Evolutionary conservation across 2,797 vertebrate genomes (phyloP).

Genomic region (Coracias cyanogaster): DNA sequence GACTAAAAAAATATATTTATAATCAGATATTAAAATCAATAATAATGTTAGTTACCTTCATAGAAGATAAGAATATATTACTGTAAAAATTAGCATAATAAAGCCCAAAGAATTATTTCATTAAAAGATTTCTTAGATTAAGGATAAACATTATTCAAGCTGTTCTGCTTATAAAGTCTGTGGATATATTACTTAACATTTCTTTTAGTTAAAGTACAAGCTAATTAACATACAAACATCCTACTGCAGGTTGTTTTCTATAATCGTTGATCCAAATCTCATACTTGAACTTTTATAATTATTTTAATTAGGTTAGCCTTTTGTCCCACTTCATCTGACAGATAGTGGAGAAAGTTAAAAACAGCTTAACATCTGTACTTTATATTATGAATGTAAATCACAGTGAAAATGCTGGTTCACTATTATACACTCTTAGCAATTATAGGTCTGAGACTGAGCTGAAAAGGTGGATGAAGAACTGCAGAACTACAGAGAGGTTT

Average conservation of each 20-base stretch:
- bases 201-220: not conserved
- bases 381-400: not conserved
- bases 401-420: not conserved
- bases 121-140: not conserved
- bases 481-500: not conserved
- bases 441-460: not conserved
- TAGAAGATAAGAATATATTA: not conserved
- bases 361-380: not conserved
- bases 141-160: not conserved
- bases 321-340: not conserved
- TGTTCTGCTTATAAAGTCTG: not conserved
- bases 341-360: not conserved
- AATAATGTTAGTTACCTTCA: not conserved
- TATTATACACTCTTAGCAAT: not conserved
- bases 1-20: not conserved
- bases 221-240: slow-evolving; percentile 24
- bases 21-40: not conserved
- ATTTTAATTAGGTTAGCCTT: slow-evolving; percentile 39
- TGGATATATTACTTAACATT: slow-evolving; percentile 9
- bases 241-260: not conserved
- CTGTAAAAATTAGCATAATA: not conserved
- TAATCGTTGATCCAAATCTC: slow-evolving; percentile 15
- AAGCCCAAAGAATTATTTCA: not conserved
- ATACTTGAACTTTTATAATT: slow-evolving; percentile 24
- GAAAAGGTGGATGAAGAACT: not conserved